A percentile compares a stretch with the other conserved stretches of the same genome.
phyloP scores from a whole-genome alignment of 2,113 vertebrate genomes.

The Oreochromis niloticus region DNA sequence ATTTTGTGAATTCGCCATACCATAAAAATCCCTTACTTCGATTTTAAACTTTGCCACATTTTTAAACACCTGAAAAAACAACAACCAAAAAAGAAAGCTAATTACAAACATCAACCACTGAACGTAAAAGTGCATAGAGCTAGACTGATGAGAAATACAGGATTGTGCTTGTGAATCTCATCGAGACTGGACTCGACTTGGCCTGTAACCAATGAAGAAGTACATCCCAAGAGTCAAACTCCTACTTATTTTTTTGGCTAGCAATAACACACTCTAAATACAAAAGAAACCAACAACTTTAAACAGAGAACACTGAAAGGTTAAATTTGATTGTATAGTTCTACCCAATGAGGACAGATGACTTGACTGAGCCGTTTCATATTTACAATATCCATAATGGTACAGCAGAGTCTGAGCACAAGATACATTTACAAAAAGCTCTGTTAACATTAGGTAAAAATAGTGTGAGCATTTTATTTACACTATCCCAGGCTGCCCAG shows the following conservation, averaged over 20 bases:
- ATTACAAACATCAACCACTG: conserved; percentile 19
- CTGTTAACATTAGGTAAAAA: conserved; percentile 70
- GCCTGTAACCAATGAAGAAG: conserved; percentile 7
- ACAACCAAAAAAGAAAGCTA: background rate
- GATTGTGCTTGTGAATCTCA: conserved; percentile 64
- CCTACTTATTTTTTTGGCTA: conserved; percentile 32
- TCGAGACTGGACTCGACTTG: conserved; percentile 3
- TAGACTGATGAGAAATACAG: conserved; percentile 37
- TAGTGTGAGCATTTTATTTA: conserved; percentile 71
- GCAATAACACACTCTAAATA: conserved; percentile 38
- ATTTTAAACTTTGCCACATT: background rate
- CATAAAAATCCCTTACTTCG: background rate
- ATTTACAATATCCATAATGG: conserved; percentile 81
- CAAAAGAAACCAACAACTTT: conserved; percentile 44
- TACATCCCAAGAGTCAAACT: conserved; percentile 28
- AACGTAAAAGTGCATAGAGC: conserved; percentile 63
- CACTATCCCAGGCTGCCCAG: conserved; percentile 49
- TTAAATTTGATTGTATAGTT: conserved; percentile 54
- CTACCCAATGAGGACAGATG: conserved; percentile 51
- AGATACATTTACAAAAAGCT: conserved; percentile 83
- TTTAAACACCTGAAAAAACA: background rate
- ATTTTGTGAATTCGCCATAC: background rate
- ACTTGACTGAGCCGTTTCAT: conserved; percentile 60
- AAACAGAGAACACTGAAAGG: conserved; percentile 52
- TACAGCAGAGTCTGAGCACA: conserved; percentile 83